Evolutionary conservation across 2,888 invertebrate genomes (phyloP).

Genomic region (Dyspetes luteomarginatus): DNA sequence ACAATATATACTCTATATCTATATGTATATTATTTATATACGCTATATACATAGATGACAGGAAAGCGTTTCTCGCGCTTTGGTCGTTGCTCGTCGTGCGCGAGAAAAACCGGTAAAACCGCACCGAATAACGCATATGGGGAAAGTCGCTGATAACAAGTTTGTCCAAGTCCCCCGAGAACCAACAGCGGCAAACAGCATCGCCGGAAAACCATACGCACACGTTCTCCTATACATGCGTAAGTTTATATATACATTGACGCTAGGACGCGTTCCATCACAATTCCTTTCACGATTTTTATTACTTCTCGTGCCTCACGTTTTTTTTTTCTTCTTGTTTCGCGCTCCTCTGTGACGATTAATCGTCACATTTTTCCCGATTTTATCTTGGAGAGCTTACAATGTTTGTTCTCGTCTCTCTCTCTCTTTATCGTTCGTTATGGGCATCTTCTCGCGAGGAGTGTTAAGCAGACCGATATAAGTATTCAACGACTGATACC

Average conservation of each 20-base stretch:
- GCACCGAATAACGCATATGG: slow-evolving; percentile 74
- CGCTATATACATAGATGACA: slow-evolving; percentile 27
- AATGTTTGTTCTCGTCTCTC: not conserved
- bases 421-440: not conserved
- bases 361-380: slow-evolving; percentile 28
- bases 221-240: too few relatives aligned
- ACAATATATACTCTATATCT: not conserved
- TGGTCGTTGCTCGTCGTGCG: not conserved
- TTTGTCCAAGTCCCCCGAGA: not conserved
- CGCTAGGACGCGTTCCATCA: not conserved
- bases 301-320: not conserved
- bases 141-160: slow-evolving; percentile 70
- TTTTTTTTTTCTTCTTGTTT: not conserved
- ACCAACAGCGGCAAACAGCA: not conserved
- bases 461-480: not conserved
- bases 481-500: slow-evolving; percentile 19
- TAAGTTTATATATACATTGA: too few relatives aligned
- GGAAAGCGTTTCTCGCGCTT: slow-evolving; percentile 13
- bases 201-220: not conserved
- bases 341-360: not conserved
- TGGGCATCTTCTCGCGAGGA: not conserved
- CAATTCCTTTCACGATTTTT: slow-evolving; percentile 30
- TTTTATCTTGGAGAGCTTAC: not conserved
- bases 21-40: not conserved
- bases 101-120: slow-evolving; percentile 66